Base-by-base conservation (phyloP, 2,888 invertebrate species). In the Leptinotarsa juncta region DNA sequence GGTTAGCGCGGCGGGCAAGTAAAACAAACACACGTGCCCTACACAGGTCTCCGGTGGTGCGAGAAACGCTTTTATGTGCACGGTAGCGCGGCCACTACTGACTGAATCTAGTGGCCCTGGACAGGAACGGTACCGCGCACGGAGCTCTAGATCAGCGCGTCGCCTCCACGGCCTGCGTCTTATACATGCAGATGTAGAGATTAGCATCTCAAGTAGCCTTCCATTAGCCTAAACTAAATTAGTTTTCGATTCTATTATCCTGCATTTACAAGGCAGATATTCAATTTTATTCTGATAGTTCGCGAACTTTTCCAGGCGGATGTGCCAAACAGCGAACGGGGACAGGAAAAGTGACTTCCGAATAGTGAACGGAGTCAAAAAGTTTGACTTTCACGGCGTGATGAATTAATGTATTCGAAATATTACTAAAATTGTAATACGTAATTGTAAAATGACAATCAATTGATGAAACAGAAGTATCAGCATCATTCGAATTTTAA, bases 1-100 rank as follows among this genome's bases (percentile, higher is more conserved):
- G 60, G 4, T 57, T 55, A 18, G 42, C n/a, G 32, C 53, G 14
- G 42, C 62, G 26, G 42, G 26, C 53, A 62, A 48, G 49, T 60
- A 70, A 65, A 67, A 55, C 66, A 67, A 72, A 70, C 71, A 66
- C 78, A 74, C 76, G 78, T 76, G 78, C 49, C 69, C 72, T 67
- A 71, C 65, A 74, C 67, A 71, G 68, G 68, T 42, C 60, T 16
- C 67, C 71, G 74, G 67, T 68, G 74, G 67, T 74, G 74, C 71
- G 74, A 65, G 50, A 62, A 60, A 50, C 62, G 32, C 65, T 50
- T 51, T 32, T 53, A 20, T 53, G 71, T 74, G 74, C 57, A 57
- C 73, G 78, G 79, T 76, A 82, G 82, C 83, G 81, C 82, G 81
- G 79, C 80, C 79, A 81, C 82, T 81, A 82, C 83, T 83, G 80